A percentile compares a stretch with the other conserved stretches of the same genome.
Conservation (phyloP, 92 coral and sea anemone species). For the Epizoanthus scotinus region DNA sequence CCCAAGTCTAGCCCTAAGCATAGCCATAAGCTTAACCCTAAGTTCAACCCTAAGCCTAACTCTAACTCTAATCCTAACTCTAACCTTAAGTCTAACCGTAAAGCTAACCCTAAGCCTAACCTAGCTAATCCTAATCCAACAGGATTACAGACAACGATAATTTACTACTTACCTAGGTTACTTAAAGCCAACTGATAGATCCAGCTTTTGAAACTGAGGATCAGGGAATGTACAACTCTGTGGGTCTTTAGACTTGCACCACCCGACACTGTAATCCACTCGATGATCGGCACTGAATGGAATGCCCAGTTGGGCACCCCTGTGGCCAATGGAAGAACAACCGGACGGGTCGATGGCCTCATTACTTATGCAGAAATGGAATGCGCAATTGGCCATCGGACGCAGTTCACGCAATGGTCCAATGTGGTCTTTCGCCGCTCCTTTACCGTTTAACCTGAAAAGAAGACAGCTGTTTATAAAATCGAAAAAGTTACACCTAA, state of each 20-base stretch:
- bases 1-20: too few relatives aligned
- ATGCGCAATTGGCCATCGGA: conserved; percentile 8
- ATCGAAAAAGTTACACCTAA: too few relatives aligned
- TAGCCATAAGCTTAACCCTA: too few relatives aligned
- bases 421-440: conserved; percentile 21
- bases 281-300: background rate
- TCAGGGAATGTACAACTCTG: background rate
- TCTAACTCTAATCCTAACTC: too few relatives aligned
- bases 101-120: too few relatives aligned
- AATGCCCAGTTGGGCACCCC: conserved; percentile 13
- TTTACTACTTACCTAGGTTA: background rate
- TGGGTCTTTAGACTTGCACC: background rate
- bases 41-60: too few relatives aligned
- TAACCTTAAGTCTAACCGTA: too few relatives aligned
- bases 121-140: background rate
- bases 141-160: background rate
- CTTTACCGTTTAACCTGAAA: conserved; percentile 13
- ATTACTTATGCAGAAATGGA: conserved; percentile 21
- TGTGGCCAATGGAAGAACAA: conserved; percentile 4
- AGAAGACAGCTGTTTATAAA: too few relatives aligned
- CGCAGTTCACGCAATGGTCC: background rate
- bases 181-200: background rate
- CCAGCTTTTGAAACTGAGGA: background rate
- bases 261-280: conserved; percentile 21
- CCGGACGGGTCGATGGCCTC: background rate